These are phyloP conservation scores for Centrocercus urophasianus DNA, from an alignment of 2,113 vertebrate species.

Conservation along the genomic window DNA sequence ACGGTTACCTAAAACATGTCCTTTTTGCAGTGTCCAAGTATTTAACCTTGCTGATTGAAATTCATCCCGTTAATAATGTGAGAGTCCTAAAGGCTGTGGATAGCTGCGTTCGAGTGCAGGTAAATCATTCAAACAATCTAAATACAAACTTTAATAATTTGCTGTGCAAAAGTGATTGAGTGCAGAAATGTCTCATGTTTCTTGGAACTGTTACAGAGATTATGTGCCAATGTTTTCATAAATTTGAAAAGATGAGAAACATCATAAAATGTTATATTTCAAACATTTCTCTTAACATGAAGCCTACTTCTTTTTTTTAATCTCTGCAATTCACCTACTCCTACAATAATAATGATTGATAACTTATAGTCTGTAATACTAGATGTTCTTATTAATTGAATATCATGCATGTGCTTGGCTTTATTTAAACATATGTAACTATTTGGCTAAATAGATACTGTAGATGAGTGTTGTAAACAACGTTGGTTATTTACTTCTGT, in stretches of 20 bases:
- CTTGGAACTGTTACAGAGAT: not conserved
- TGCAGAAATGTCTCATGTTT: not conserved
- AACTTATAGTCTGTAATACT: not conserved
- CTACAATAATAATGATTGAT: not conserved
- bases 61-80: constrained; percentile 91
- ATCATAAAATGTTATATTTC: not conserved
- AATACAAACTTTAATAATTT: not conserved
- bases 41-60: constrained; percentile 92
- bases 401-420: not conserved
- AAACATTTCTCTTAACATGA: not conserved
- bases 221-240: not conserved
- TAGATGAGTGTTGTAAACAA: not conserved
- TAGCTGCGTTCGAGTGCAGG: constrained; percentile 92
- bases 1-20: not conserved
- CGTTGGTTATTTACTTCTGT: not conserved
- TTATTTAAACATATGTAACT: not conserved
- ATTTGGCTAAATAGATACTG: not conserved
- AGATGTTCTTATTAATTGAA: not conserved
- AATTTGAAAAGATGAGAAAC: not conserved
- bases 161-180: not conserved
- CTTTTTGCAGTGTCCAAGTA: constrained; percentile 86
- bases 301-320: not conserved
- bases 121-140: constrained; percentile 45
- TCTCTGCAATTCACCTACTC: not conserved
- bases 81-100: constrained; percentile 96